A percentile compares a stretch with the other conserved stretches of the same genome.
phyloP scores from a whole-genome alignment of 2,888 invertebrate genomes.

The Tenthredo distinguenda region DNA sequence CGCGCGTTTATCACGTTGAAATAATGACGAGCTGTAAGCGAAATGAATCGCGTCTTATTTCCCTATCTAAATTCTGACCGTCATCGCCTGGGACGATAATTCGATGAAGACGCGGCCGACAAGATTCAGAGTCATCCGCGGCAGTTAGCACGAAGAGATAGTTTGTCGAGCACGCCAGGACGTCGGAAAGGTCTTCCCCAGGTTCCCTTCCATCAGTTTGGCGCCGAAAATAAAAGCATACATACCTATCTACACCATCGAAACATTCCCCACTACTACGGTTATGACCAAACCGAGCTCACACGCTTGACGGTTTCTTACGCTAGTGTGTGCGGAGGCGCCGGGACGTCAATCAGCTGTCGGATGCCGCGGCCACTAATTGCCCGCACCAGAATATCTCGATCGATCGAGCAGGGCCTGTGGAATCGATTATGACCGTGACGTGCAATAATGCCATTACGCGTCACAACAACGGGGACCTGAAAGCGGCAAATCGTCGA shows the following conservation, averaged over 20 bases:
- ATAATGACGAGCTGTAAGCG: slow-evolving; percentile 47
- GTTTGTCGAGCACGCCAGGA: slow-evolving; percentile 24
- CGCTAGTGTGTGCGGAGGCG: slow-evolving; percentile 45
- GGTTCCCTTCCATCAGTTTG: slow-evolving; percentile 43
- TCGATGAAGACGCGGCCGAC: slow-evolving; percentile 43
- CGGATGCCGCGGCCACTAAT: slow-evolving; percentile 67
- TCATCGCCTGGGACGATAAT: slow-evolving; percentile 45
- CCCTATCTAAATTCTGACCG: slow-evolving; percentile 44
- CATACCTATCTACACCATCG: slow-evolving; percentile 18
- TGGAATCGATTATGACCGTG: slow-evolving; percentile 74
- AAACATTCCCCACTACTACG: slow-evolving; percentile 6
- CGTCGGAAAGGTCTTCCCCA: slow-evolving; percentile 23
- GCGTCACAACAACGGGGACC: slow-evolving; percentile 60
- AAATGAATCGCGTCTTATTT: slow-evolving; percentile 45
- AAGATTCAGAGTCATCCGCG: slow-evolving; percentile 30
- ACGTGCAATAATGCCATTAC: slow-evolving; percentile 63
- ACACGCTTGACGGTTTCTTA: slow-evolving; percentile 17
- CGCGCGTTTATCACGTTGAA: slow-evolving; percentile 44
- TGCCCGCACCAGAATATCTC: slow-evolving; percentile 65
- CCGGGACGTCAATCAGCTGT: slow-evolving; percentile 69
- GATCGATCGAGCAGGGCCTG: slow-evolving; percentile 68
- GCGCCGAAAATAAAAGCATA: slow-evolving; percentile 46
- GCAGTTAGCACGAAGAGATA: slow-evolving; percentile 41
- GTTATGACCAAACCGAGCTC: slow-evolving; percentile 7
- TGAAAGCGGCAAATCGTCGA: slow-evolving; percentile 24